A percentile compares a stretch with the other conserved stretches of the same genome.
Evolutionary conservation across 23 tunicate species (phyloP).

Genomic region (Phallusia fumigata): DNA sequence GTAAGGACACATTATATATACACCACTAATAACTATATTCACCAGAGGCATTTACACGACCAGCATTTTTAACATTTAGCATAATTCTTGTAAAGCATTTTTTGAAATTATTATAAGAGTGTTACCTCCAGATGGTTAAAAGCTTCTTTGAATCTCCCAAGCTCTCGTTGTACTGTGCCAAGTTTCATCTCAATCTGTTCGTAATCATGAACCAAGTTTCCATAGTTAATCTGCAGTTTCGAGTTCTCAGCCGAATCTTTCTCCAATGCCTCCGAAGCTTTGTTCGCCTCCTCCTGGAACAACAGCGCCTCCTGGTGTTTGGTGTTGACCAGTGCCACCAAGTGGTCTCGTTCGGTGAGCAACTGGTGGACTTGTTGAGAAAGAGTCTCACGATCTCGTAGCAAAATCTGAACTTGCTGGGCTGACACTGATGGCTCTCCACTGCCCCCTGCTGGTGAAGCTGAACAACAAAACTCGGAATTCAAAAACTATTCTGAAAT

Average conservation of each 20-base stretch:
- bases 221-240: conserved; percentile 39
- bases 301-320: conserved; percentile 71
- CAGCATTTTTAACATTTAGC: no score
- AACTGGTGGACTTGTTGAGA: conserved; percentile 73
- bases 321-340: conserved; percentile 76
- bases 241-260: conserved; percentile 77
- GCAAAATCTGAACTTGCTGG: conserved; percentile 58
- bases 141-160: conserved; percentile 39
- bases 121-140: conserved; percentile 57
- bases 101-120: not conserved
- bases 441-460: conserved; percentile 8
- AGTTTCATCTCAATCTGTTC: conserved; percentile 74
- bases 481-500: no score
- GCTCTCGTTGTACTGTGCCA: conserved; percentile 43
- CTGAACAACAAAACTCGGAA: not conserved
- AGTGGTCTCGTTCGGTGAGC: conserved; percentile 80
- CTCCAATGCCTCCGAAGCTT: conserved; percentile 64
- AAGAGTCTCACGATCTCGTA: conserved; percentile 63
- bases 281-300: conserved; percentile 40
- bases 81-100: no score
- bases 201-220: conserved; percentile 87
- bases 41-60: no score
- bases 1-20: no score
- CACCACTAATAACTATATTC: no score
- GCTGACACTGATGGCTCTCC: conserved; percentile 15